phyloP scores from a whole-genome alignment of 2,797 vertebrate genomes.

The Fundulus diaphanus region DNA sequence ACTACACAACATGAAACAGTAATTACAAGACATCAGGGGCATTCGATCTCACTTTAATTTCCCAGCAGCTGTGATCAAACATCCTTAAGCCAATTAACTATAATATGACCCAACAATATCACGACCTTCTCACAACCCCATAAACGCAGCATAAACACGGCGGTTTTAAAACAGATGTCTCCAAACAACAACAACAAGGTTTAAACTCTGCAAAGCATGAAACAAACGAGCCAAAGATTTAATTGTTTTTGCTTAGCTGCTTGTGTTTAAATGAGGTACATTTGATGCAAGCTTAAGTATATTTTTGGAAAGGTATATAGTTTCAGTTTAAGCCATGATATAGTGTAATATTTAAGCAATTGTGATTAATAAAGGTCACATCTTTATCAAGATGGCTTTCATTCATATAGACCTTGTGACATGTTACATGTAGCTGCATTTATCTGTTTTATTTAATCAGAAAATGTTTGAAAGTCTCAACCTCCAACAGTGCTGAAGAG shows the following conservation, averaged over 20 bases:
- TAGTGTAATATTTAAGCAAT: not conserved
- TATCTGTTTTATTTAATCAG: not conserved
- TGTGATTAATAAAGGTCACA: not conserved
- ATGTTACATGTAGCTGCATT: not conserved
- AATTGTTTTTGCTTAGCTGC: conserved; percentile 14
- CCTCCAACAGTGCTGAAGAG: not conserved
- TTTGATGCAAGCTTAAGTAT: not conserved
- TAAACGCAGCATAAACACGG: conserved; percentile 61
- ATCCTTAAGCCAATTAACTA: conserved; percentile 73
- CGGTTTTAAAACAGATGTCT: conserved; percentile 39
- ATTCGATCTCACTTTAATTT: conserved; percentile 82
- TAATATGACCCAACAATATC: conserved; percentile 76
- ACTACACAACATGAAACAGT: conserved; percentile 76
- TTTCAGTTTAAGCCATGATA: not conserved
- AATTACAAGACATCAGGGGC: conserved; percentile 83
- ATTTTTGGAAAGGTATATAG: not conserved
- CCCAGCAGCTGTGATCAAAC: conserved; percentile 78
- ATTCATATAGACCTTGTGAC: not conserved
- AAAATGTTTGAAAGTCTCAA: not conserved
- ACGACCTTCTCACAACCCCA: conserved; percentile 69
- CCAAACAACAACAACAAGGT: conserved; percentile 23
- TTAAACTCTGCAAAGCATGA: conserved; percentile 49
- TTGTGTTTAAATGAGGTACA: conserved; percentile 28
- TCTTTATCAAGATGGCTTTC: not conserved
- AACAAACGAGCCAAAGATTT: conserved; percentile 22